phyloP scores from a whole-genome alignment of 2,888 invertebrate species.

The Synergus gifuensis region DNA sequence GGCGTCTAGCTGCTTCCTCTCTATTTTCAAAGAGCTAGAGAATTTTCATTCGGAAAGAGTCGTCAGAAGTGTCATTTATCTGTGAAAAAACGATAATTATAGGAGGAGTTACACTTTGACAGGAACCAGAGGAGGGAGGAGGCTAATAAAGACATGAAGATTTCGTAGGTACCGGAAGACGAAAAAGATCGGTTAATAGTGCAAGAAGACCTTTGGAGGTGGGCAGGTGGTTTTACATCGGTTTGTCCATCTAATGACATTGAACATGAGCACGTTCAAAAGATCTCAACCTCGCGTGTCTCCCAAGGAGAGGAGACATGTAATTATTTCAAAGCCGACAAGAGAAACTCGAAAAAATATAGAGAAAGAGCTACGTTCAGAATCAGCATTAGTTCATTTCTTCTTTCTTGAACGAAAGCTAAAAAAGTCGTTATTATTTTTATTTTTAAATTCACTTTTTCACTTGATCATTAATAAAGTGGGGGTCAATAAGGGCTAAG shows the following conservation, averaged over 20 bases:
- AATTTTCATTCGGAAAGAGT: too few relatives aligned
- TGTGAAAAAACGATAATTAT: background rate
- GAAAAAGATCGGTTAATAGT: background rate
- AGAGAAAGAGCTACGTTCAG: background rate
- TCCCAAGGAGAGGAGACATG: slow-evolving; percentile 13
- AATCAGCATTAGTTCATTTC: background rate
- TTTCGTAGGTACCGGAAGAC: background rate
- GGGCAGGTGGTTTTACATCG: slow-evolving; percentile 5
- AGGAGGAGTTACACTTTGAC: background rate
- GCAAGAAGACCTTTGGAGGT: background rate
- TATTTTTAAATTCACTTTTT: too few relatives aligned
- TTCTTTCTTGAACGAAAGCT: background rate
- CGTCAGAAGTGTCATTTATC: background rate
- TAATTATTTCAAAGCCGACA: slow-evolving; percentile 24
- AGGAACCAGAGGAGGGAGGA: background rate
- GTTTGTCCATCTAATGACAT: slow-evolving; percentile 21
- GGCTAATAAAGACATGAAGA: background rate
- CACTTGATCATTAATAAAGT: too few relatives aligned
- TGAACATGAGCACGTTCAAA: background rate
- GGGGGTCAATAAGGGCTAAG: too few relatives aligned
- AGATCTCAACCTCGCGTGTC: slow-evolving; percentile 9
- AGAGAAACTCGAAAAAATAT: background rate
- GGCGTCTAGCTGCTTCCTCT: too few relatives aligned
- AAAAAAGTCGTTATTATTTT: background rate
- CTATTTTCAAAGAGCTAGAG: too few relatives aligned